phyloP scores from a whole-genome alignment of 2,113 vertebrate species.

The Ascaphus truei region DNA sequence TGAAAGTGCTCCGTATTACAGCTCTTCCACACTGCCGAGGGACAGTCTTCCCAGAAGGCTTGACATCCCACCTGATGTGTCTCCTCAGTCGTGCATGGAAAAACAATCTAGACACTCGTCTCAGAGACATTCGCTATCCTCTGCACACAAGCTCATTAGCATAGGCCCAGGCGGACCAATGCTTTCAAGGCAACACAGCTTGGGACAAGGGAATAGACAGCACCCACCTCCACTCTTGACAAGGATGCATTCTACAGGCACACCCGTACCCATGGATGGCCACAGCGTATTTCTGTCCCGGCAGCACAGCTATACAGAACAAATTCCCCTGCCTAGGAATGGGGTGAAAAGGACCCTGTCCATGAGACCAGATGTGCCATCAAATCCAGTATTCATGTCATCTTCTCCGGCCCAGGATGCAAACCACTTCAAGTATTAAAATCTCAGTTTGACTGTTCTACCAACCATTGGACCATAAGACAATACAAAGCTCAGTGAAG shows the following conservation, averaged over 20 bases:
- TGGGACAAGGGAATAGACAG: conserved; percentile 62
- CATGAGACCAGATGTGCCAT: conserved; percentile 69
- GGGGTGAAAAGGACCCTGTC: conserved; percentile 67
- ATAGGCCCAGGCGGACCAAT: conserved; percentile 46
- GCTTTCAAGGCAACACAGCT: conserved; percentile 72
- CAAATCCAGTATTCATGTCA: conserved; percentile 72
- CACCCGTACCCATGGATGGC: conserved; percentile 57
- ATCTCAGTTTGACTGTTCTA: not conserved
- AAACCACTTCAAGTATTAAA: conserved; percentile 75
- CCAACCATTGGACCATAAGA: not conserved
- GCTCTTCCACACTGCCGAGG: conserved; percentile 70
- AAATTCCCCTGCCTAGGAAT: conserved; percentile 60
- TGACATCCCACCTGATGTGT: conserved; percentile 77
- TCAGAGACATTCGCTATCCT: conserved; percentile 70
- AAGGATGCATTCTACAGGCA: conserved; percentile 74
- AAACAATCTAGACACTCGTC: conserved; percentile 57
- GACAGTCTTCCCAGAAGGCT: conserved; percentile 77
- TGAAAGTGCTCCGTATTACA: conserved; percentile 67
- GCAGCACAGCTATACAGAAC: conserved; percentile 73
- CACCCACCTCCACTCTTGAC: conserved; percentile 67
- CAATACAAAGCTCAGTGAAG: not conserved
- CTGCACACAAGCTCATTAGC: conserved; percentile 59
- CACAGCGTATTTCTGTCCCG: conserved; percentile 65
- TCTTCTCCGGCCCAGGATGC: conserved; percentile 68
- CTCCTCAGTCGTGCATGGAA: conserved; percentile 64